These are phyloP conservation scores for Marmota monax DNA, from an alignment of 2,113 vertebrate genomes.

Conservation along the genomic window DNA sequence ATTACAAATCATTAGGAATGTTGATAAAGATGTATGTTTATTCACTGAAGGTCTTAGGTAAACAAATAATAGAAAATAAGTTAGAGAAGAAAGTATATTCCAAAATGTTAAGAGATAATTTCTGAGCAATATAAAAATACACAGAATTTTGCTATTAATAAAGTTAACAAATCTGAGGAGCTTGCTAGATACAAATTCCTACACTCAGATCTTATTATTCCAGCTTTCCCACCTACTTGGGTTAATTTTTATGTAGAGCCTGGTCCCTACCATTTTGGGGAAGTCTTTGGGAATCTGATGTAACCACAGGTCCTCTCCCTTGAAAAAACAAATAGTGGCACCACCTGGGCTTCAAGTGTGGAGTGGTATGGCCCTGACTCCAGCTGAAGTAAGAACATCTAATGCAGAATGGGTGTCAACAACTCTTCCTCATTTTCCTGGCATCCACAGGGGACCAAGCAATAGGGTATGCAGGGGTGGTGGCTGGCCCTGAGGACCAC, in stretches of 20 bases:
- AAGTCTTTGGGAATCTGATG: background rate
- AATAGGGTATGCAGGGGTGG: rapidly evolving
- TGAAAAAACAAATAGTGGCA: background rate
- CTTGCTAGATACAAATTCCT: background rate
- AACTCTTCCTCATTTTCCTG: background rate
- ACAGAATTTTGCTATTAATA: constrained; percentile 26
- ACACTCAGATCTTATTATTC: background rate
- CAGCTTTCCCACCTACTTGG: background rate
- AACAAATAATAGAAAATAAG: constrained; percentile 76
- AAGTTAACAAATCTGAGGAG: background rate
- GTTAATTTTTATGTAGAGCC: background rate
- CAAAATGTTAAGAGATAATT: constrained; percentile 66
- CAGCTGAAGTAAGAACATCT: background rate
- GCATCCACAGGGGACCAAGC: background rate
- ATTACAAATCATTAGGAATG: background rate
- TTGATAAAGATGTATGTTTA: constrained; percentile 64
- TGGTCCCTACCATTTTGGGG: background rate
- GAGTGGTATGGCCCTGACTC: background rate
- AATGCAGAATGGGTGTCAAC: background rate
- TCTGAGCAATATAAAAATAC: constrained; percentile 64
- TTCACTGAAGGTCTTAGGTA: constrained; percentile 63
- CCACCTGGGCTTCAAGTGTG: background rate
- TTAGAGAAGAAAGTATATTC: constrained; percentile 74
- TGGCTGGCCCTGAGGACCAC: background rate
- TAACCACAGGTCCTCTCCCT: background rate